phyloP scores from a whole-genome alignment of 2,113 vertebrate species.

The Glaucidium brasilianum region DNA sequence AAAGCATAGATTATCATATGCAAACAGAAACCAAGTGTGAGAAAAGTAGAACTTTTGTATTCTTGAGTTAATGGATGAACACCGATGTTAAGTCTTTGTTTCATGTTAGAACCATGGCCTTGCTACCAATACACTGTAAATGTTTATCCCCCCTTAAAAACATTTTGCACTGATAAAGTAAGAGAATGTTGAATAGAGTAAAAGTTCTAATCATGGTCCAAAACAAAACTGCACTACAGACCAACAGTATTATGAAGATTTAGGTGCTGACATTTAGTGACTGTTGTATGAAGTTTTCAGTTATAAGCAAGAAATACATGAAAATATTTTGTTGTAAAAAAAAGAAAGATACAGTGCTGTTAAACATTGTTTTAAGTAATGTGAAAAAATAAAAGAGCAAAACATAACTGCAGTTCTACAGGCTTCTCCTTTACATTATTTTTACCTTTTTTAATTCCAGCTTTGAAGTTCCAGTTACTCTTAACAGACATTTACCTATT shows the following conservation, averaged over 20 bases:
- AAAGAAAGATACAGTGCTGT: conserved; percentile 32
- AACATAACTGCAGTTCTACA: conserved; percentile 17
- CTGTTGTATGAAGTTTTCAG: conserved; percentile 13
- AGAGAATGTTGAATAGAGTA: not conserved
- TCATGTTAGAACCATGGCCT: not conserved
- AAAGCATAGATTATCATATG: not conserved
- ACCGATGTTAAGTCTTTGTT: not conserved
- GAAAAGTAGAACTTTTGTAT: not conserved
- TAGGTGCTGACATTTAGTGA: conserved; percentile 44
- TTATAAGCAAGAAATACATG: not conserved
- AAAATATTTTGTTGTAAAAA: conserved; percentile 60
- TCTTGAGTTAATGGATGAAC: not conserved
- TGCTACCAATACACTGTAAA: not conserved
- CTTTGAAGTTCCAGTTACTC: not conserved
- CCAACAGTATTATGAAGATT: not conserved
- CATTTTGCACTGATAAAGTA: not conserved
- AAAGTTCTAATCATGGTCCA: not conserved
- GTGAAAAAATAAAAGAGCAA: conserved; percentile 53
- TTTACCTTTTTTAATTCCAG: not conserved
- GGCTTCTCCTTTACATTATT: conserved; percentile 9
- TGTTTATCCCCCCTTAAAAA: not conserved
- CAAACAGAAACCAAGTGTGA: not conserved
- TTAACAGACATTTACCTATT: not conserved
- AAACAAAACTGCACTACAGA: not conserved
- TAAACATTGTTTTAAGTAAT: conserved; percentile 42